phyloP scores from a whole-genome alignment of 2,113 vertebrate species.

The Mustela lutreola region DNA sequence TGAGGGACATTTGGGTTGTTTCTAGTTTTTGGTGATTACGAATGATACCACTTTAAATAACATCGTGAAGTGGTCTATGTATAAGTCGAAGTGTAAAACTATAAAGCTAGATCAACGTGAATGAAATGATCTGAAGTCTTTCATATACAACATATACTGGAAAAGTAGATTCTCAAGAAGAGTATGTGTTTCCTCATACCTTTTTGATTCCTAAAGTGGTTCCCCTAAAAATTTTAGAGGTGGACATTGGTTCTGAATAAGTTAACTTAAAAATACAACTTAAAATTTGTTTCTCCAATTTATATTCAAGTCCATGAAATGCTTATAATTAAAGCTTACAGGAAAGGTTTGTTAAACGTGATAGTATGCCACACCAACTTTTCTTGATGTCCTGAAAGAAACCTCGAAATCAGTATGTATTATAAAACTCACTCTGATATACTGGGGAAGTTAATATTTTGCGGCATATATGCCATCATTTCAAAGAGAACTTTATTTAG shows the following conservation, averaged over 20 bases:
- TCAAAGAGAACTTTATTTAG: not conserved
- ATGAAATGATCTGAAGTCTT: not conserved
- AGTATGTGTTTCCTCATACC: not conserved
- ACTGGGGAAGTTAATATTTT: not conserved
- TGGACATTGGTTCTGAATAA: not conserved
- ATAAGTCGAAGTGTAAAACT: too few relatives aligned
- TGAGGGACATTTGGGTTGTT: not conserved
- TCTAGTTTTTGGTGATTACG: not conserved
- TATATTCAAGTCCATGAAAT: not conserved
- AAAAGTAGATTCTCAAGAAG: not conserved
- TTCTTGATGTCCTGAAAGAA: not conserved
- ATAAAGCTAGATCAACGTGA: too few relatives aligned
- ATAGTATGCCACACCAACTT: not conserved
- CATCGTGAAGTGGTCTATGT: not conserved
- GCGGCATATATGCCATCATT: not conserved
- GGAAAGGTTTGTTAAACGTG: not conserved
- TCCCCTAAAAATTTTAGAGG: not conserved
- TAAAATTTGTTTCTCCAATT: not conserved
- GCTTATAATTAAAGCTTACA: not conserved
- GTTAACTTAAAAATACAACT: not conserved
- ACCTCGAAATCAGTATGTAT: not conserved
- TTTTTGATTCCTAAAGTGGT: not conserved
- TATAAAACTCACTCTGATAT: not conserved
- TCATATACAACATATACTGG: not conserved
- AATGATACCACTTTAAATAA: not conserved